Evolutionary conservation across 2,797 vertebrate genomes (phyloP).

Genomic region (Ataeniobius toweri): DNA sequence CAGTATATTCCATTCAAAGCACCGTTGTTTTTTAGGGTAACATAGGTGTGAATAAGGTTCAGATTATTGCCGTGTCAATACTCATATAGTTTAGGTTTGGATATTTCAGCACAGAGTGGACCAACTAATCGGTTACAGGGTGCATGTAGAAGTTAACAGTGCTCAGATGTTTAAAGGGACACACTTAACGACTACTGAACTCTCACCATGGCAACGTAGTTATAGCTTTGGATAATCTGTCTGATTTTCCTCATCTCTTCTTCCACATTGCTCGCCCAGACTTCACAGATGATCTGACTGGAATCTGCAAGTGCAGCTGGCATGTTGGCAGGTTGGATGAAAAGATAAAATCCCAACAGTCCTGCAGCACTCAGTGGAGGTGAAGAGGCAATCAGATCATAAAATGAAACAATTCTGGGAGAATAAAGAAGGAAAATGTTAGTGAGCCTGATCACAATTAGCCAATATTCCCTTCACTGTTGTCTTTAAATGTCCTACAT

Average conservation of each 20-base stretch:
- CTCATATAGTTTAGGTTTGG: not conserved
- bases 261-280: constrained; percentile 98
- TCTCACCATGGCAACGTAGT: constrained; percentile 95
- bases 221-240: constrained; percentile 95
- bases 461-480: not conserved
- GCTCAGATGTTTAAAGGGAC: not conserved
- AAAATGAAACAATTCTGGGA: constrained; percentile 26
- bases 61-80: no score
- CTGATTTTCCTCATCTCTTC: constrained; percentile 98
- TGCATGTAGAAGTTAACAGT: not conserved
- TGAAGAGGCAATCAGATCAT: constrained; percentile 4
- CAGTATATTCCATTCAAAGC: no score
- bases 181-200: not conserved
- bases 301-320: constrained; percentile 96
- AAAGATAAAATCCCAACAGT: constrained; percentile 43
- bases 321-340: constrained; percentile 81
- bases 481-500: no score
- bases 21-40: no score
- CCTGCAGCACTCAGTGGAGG: constrained; percentile 29
- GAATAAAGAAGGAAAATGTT: not conserved
- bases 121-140: not conserved
- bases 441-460: not conserved
- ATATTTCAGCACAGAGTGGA: not conserved
- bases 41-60: not conserved
- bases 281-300: constrained; percentile 98